Evolutionary conservation across 2,113 vertebrate species (phyloP), one percentile per base, ranked within the genome.

Genomic region (Hippocampus abdominalis): DNA sequence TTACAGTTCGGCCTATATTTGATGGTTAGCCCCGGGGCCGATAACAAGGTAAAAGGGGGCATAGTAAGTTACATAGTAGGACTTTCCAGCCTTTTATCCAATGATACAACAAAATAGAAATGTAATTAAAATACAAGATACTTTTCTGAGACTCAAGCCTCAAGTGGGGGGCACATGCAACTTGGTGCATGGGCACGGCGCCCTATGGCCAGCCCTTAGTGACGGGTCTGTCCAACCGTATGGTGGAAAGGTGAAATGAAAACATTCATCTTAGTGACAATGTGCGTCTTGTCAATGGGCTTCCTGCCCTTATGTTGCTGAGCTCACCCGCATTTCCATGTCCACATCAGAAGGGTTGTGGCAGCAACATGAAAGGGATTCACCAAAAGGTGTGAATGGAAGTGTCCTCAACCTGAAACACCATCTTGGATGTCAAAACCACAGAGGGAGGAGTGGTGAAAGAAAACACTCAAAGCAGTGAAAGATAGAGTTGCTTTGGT

Each of bases 401-500:
- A 4, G 20, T 8, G 20, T 10, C 60, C 36, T 62, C 32, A 40
- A 62, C 18, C 10, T 40, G 60, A 62, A 39, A 62, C 40, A 62
- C 36, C 60, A 62, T 20, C 60, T 62, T 62, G 12, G 21, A 39
- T 40, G 61, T 23, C 39, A 23, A 64, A 64, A 23, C 39, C 21
- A 42, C 21, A 25, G 39, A 64, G 61, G 61, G 39, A 42, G 36
- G 23, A 64, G 61, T 42, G 39, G 20, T 64, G 61, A 64, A 42
- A 64, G 61, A 42, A 10, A 63, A 63, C 61, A 63, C 61, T 63
- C 32, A 40, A 63, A 63, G 36, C 20, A 39, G 18, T 63, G 36
- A 63, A 63, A 63, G 36, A 42, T 40, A 12, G 21, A 10, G 61
- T 20, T 11, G 10, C 39, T 64, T 15, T 27, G 27, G 39, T 21